Base-by-base conservation (phyloP, 2,888 invertebrate species). In the Drosophila pseudotalamancana region DNA sequence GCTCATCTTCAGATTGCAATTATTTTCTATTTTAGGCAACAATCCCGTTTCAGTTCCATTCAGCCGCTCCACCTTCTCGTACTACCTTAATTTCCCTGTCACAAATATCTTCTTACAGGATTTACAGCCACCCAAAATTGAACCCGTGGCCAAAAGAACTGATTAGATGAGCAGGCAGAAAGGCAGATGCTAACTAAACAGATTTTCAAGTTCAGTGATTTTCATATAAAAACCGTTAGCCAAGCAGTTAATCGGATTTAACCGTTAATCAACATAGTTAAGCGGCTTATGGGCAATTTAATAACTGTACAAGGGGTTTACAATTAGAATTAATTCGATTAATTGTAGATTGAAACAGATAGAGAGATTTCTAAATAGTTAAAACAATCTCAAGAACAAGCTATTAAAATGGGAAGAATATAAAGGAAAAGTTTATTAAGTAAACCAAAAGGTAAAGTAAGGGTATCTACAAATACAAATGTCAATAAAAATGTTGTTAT, bases 181-280 rank as follows among this genome's bases (percentile, higher is more conserved):
- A 6, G n/a, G 27, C 35, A 12, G 14, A 1, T 18, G 21, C 37
- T 27, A 40, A 27, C 39, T 21, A 25, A 19, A 54, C 60, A 55
- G 25, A 62, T 50, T 71, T 81, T 76, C 66, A 57, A 76, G 67
- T 68, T 84, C 72, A 73, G 57, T 81, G 82, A 64, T 40, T 80
- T 57, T 60, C 31, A 42, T 59, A 60, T 35, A 49, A 43, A 43
- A 37, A 37, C 23, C n/a, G 48, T 60, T 70, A 46, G 37, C 39
- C 18, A 40, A 55, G 16, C 56, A 50, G 39, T 60, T 77, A 62
- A 77, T 25, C 45, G 55, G 48, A 18, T 39, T 56, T 62, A 55
- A 64, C 27, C 45, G 51, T 56, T 46, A 64, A 60, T 61, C 51
- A 18, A 56, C 60, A 53, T 49, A 49, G 59, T 62, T 77, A 62